These are phyloP conservation scores for Picus viridis DNA, from an alignment of 2,797 vertebrate species.

Conservation along the genomic window DNA sequence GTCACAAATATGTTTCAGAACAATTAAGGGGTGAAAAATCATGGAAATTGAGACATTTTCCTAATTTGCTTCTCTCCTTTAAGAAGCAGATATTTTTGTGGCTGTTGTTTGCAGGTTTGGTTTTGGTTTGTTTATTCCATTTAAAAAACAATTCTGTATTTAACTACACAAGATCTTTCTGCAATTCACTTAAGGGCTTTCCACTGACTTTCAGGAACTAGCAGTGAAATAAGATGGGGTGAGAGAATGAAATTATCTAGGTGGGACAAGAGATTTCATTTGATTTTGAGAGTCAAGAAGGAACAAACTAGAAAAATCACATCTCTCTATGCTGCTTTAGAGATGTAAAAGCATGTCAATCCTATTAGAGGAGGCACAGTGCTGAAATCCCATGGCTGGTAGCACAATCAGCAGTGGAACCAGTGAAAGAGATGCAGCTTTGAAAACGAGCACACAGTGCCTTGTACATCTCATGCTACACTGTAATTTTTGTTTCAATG, in stretches of 20 bases:
- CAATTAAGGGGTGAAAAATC: not conserved
- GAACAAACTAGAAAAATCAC: not conserved
- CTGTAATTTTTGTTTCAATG: not conserved
- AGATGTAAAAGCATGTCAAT: not conserved
- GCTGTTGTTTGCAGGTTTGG: not conserved
- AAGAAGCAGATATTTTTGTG: not conserved
- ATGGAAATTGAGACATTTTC: not conserved
- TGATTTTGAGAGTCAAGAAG: not conserved
- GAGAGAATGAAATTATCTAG: not conserved
- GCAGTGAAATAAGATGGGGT: not conserved
- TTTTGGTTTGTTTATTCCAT: not conserved
- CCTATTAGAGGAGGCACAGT: not conserved
- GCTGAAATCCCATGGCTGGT: not conserved
- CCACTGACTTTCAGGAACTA: not conserved
- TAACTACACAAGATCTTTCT: not conserved
- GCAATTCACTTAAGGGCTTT: not conserved
- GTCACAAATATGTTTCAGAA: not conserved
- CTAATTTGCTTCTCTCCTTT: not conserved
- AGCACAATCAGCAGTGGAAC: not conserved
- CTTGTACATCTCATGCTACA: not conserved
- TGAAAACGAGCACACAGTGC: not conserved
- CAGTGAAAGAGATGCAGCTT: not conserved
- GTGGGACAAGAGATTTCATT: not conserved
- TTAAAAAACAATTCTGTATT: not conserved
- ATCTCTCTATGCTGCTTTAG: not conserved